Conservation (phyloP, 2,113 vertebrate species). For the Collichthys lucidus region DNA sequence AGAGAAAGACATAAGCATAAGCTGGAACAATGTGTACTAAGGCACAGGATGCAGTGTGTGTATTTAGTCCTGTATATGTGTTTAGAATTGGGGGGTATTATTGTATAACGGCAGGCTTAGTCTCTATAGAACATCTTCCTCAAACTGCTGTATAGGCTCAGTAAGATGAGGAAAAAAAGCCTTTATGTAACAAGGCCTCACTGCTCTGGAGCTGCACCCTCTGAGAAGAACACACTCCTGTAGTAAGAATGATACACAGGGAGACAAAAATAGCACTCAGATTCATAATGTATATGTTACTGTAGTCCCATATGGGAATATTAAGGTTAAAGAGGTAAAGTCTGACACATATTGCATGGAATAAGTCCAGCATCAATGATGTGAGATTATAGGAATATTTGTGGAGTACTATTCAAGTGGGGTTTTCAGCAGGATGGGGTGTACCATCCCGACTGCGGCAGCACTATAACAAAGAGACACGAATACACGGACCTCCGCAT, state of each 20-base stretch:
- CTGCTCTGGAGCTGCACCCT: conserved; percentile 22
- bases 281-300: background rate
- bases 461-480: conserved; percentile 79
- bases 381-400: background rate
- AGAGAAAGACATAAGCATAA: conserved; percentile 23
- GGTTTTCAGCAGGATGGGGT: conserved; percentile 37
- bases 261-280: background rate
- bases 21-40: conserved; percentile 67
- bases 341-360: background rate
- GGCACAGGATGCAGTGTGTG: conserved; percentile 51
- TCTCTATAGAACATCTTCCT: conserved; percentile 41
- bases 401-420: background rate
- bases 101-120: conserved; percentile 57
- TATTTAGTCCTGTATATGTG: conserved; percentile 16
- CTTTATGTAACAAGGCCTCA: conserved; percentile 60
- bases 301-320: background rate
- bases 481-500: conserved; percentile 65
- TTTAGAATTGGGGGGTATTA: conserved; percentile 11
- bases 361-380: background rate
- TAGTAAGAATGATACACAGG: background rate
- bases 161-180: background rate
- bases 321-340: background rate
- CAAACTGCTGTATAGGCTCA: conserved; percentile 15
- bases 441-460: conserved; percentile 78
- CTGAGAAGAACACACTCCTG: background rate